Base-by-base conservation (phyloP, 2,113 vertebrate species). In the Halichoerus grypus region DNA sequence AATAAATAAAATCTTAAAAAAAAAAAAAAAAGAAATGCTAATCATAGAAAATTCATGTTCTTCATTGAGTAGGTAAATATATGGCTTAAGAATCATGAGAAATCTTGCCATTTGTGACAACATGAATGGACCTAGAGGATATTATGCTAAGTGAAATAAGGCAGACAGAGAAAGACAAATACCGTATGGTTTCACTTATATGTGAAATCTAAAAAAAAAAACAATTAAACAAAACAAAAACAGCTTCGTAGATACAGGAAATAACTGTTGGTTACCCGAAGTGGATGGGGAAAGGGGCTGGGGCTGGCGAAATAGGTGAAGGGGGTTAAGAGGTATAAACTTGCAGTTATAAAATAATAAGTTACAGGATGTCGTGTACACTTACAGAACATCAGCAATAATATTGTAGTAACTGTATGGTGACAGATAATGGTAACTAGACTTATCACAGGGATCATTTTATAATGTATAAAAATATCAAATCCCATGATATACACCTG, bases 1-100 rank as follows among this genome's bases (percentile, higher is more conserved):
- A 46, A 46, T 46, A 46, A 46, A 46, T 46, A 46, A 46, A 46
- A 46, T 46, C 46, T 46, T 46, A 46, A 46, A 46, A 46, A 42
- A 46, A 46, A 36, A 36, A 5, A 42, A 42, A 42, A 42, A 42
- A 79, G 86, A 93, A 88, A 84, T 79, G 13, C 39, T 61, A 72
- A n/a, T 84, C 72, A 53, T 72, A n/a, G 61, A 88, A 88, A 91
- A 80, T 71, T 72, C 36, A 15, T 94, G 10, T 92, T 92, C 33
- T 91, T 33, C 26, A 36, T 1, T 65, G 42, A 91, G 33, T 59
- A 74, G 82, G 2, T 53, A 53, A 42, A 28, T 69, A 69, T 63
- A 85, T 65, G 36, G 33, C 46, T 83, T 87, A 65, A 76, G 36
- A 82, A 55, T 82, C 39, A 51, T 55, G 67, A 69, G 33, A 69